Percentiles rank a stretch among this genome's conserved stretches.
These are phyloP conservation scores for Carapus acus DNA, from an alignment of 2,797 vertebrate species.

Conservation along the genomic window DNA sequence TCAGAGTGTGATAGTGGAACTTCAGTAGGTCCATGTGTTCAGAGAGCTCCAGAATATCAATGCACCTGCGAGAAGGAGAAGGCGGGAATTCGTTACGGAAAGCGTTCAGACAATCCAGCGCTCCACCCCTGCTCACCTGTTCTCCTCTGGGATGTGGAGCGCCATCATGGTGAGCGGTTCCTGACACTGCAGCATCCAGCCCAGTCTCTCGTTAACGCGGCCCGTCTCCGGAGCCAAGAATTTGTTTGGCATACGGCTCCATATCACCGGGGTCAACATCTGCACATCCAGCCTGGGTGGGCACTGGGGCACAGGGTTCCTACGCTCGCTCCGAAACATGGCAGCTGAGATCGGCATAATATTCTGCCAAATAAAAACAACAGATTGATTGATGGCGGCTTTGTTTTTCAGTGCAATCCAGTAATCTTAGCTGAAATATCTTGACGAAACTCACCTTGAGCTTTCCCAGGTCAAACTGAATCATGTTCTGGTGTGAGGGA, in stretches of 20 bases:
- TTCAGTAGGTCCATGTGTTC: conserved; percentile 82
- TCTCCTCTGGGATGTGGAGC: conserved; percentile 90
- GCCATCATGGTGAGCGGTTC: conserved; percentile 93
- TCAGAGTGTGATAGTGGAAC: conserved; percentile 90
- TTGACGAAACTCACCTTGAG: conserved; percentile 74
- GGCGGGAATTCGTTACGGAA: neutral
- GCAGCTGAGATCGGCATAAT: conserved; percentile 95
- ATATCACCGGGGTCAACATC: conserved; percentile 85
- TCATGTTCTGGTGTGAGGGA: conserved; percentile 85
- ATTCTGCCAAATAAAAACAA: conserved; percentile 70
- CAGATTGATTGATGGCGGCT: neutral
- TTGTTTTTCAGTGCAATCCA: no score
- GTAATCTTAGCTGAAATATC: no score
- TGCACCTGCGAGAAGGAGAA: conserved; percentile 70
- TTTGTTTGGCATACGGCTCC: conserved; percentile 93
- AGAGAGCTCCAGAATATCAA: conserved; percentile 91
- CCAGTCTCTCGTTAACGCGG: conserved; percentile 77
- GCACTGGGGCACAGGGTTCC: conserved; percentile 87
- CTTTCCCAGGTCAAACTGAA: conserved; percentile 90
- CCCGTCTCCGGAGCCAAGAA: conserved; percentile 77
- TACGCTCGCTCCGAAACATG: conserved; percentile 92
- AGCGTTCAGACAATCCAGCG: no score
- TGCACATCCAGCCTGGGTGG: conserved; percentile 84
- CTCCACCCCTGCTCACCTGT: conserved; percentile 82
- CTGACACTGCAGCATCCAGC: conserved; percentile 83